Percentiles rank a stretch among this genome's conserved stretches.
Evolutionary conservation across 2,113 vertebrate species (phyloP).

Genomic region (Zonotrichia leucophrys): DNA sequence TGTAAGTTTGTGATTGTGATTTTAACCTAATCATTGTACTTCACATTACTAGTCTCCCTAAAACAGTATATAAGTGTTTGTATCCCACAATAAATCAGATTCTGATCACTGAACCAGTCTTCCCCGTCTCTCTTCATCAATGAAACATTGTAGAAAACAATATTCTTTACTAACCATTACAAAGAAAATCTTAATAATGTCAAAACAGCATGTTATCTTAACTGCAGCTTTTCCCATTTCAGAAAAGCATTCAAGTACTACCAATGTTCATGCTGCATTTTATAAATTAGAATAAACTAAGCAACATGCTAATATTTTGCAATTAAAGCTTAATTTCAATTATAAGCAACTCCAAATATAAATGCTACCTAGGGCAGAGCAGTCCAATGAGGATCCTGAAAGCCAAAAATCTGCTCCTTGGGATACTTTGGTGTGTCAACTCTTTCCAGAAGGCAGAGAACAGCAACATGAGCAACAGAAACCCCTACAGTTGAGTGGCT

Average conservation of each 20-base stretch:
- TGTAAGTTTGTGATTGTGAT: too few species aligned
- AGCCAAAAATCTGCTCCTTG: not conserved
- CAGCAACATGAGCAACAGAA: not conserved
- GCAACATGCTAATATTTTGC: not conserved
- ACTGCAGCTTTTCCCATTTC: not conserved
- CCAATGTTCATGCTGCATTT: not conserved
- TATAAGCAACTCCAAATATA: not conserved
- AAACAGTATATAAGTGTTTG: too few species aligned
- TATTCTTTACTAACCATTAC: not conserved
- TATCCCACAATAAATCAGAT: too few species aligned
- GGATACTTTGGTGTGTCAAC: not conserved
- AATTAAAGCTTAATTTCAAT: not conserved
- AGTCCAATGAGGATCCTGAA: not conserved
- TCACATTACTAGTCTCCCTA: too few species aligned
- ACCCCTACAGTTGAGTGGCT: not conserved
- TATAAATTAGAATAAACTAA: not conserved
- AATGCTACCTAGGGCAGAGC: not conserved
- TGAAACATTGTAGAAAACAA: not conserved
- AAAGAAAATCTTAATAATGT: not conserved
- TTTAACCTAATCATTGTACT: too few species aligned
- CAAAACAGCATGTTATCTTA: not conserved
- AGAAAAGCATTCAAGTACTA: not conserved
- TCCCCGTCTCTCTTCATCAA: too few species aligned
- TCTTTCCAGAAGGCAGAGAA: not conserved
- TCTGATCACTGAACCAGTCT: too few species aligned